Base-by-base conservation (phyloP, 2,888 invertebrate genomes). In the Dinocampus coccinellae region DNA sequence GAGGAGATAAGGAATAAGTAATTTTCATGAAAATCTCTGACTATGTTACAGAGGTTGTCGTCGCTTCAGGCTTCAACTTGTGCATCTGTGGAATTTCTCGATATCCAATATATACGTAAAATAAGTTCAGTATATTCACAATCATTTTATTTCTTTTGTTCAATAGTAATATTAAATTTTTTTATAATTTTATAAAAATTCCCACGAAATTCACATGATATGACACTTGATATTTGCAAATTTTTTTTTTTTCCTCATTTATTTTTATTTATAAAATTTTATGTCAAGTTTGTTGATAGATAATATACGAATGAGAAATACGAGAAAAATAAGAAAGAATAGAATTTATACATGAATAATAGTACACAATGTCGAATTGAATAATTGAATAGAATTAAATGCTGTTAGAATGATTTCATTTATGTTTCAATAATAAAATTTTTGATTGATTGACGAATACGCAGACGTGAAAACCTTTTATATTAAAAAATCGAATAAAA, bases 71-170 rank as follows among this genome's bases (percentile, higher is more conserved):
- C 53, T 47, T 57, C 20, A 55, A 29, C 36, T 24, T 26, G 66
- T 42, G 58, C 67, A 65, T 58, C 65, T 65, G 65, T 60, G 65
- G 39, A 70, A 70, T 65, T 70, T 60, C 65, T 39, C 60, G 70
- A 70, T 70, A 70, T 65, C 65, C 52, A 52, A 64, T 64, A 58
- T 58, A 34, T 33, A 24, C 47, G 36, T 13, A 3, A 33, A 36
- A 42, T 63, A 47, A 47, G 47, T 16, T 47, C 16, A 47, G 47
- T 47, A 7, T 47, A 16, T 47, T 47, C 16, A 16, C 1, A 47
- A 16, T 16, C 16, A 4, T n/a, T 16, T 4, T 16, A 3, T 6
- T 16, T n/a, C 16, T 47, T 16, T 47, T 13, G 7, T 26, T 39
- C n/a, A 58, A 36, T 63, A 39, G 47, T 70, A 64, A 70, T 47